A percentile compares a stretch with the other conserved stretches of the same genome.
These are phyloP conservation scores for Calypte anna DNA, from an alignment of 2,113 vertebrate genomes.

Conservation along the genomic window DNA sequence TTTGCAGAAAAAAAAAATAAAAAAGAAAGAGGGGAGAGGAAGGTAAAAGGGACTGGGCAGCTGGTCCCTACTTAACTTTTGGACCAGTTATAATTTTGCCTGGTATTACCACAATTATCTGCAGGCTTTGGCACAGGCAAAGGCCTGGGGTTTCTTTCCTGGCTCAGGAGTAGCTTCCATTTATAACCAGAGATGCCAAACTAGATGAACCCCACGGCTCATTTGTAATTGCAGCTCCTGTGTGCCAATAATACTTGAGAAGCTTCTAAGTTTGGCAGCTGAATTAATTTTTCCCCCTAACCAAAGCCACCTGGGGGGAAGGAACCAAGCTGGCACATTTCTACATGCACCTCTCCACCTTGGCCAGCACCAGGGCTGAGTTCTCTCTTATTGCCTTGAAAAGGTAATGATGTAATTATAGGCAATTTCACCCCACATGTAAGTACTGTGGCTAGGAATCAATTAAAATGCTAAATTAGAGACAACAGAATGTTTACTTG, in stretches of 20 bases:
- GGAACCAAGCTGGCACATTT: not conserved
- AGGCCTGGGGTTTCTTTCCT: not conserved
- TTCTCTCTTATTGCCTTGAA: not conserved
- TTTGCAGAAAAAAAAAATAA: not conserved
- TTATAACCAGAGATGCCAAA: not conserved
- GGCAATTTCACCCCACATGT: not conserved
- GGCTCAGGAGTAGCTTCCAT: not conserved
- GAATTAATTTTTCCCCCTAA: not conserved
- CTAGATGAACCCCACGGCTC: not conserved
- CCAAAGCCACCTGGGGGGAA: not conserved
- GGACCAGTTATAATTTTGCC: not conserved
- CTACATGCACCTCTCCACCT: not conserved
- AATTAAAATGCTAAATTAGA: slow-evolving; percentile 56
- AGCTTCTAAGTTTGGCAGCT: not conserved
- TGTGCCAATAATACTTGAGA: not conserved
- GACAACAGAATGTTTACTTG: slow-evolving; percentile 62
- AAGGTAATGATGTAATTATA: not conserved
- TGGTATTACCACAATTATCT: not conserved
- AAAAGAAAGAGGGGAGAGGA: not conserved
- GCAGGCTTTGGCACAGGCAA: not conserved
- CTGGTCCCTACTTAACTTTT: not conserved
- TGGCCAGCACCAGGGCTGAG: not conserved
- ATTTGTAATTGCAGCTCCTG: not conserved
- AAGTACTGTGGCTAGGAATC: slow-evolving; percentile 2
- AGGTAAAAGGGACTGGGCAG: not conserved